Evolutionary conservation across 2,888 invertebrate species (phyloP), one percentile per base, ranked within the genome.

Genomic region (Microplitis manilae): DNA sequence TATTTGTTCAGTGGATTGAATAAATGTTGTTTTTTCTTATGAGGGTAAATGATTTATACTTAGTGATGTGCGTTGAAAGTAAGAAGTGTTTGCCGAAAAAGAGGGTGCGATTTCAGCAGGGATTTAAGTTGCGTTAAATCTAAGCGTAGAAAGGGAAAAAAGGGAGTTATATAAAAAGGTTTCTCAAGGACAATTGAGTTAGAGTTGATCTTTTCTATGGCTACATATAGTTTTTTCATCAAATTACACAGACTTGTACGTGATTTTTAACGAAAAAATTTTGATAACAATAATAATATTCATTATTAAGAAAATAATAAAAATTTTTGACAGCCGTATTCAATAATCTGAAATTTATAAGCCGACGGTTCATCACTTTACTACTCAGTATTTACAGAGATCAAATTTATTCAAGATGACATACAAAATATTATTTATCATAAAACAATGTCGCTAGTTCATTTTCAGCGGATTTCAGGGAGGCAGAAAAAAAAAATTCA

Each of bases 141-240:
- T 7, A 8, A 20, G 15, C 62, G 15, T 17, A 30, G 30, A 30
- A 2, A 6, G 62, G 7, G 62, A 8, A 20, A 20, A 62, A 62
- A 15, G 62, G 62, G 62, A 62, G 62, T 20, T 15, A 62, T 15
- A 62, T 15, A 62, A 20, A 30, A 62, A 20, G 9, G 15, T 17
- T 15, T 15, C 20, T 62, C 62, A 62, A 62, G 62, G 62, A 15
- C 62, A 62, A 62, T 62, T 6, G 62, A 62, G 62, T 62, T 62
- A 15, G 62, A 62, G 20, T 15, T 62, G n/a, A 62, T 7, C 20
- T 62, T 62, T 62, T 62, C 15, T 15, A 62, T 15, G 62, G 7
- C 17, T 62, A 20, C 30, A 30, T 30, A 8, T 20, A 15, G n/a
- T 20, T 62, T 20, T 62, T 39, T 71, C 71, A 70, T 39, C 65